Conservation (phyloP, 64 coral and sea anemone genomes). For the Dendronephthya gigantea region DNA sequence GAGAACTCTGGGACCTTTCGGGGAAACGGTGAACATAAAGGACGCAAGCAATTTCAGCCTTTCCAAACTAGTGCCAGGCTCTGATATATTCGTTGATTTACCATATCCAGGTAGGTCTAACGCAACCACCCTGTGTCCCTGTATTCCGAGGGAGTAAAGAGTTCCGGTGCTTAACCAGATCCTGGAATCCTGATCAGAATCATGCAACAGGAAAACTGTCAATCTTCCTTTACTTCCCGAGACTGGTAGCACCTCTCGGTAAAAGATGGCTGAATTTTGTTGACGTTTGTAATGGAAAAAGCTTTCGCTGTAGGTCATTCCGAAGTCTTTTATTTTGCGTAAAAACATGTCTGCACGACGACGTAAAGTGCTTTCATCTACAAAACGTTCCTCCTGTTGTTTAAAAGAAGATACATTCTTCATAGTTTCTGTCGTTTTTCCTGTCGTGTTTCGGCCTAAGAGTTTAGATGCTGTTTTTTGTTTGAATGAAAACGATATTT, state of each 20-base stretch:
- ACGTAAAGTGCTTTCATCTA: no score
- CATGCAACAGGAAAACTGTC: not conserved
- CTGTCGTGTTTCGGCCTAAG: no score
- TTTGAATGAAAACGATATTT: no score
- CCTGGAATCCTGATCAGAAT: not conserved
- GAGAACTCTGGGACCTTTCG: not conserved
- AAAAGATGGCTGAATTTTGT: not conserved
- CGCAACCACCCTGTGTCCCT: not conserved
- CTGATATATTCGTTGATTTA: not conserved
- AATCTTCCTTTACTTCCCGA: not conserved
- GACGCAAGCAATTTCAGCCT: not conserved
- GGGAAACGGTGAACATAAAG: not conserved
- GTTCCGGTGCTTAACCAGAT: not conserved
- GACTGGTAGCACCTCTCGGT: not conserved
- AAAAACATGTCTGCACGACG: no score
- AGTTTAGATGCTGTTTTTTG: no score
- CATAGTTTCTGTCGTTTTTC: no score
- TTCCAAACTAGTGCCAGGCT: not conserved
- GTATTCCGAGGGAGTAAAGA: not conserved
- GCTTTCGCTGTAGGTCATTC: no score
- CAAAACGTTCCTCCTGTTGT: no score
- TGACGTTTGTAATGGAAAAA: not conserved
- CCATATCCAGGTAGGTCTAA: not conserved
- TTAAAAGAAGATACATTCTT: no score
- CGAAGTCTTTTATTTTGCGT: no score